phyloP scores from a whole-genome alignment of 2,888 invertebrate genomes.

The Argyresthia albistria region DNA sequence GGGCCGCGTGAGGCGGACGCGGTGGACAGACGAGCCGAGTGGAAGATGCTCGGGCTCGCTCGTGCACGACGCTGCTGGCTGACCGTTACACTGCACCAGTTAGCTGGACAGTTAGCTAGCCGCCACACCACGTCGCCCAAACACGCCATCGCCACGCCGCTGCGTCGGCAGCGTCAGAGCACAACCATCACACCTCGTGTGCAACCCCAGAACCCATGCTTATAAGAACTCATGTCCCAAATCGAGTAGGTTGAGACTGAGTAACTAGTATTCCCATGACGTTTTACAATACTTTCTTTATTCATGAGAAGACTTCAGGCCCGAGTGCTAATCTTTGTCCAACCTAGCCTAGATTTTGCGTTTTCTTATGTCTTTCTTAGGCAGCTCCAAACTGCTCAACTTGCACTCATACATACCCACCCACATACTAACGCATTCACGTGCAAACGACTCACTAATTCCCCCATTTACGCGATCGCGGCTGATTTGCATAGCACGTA shows the following conservation, averaged over 20 bases:
- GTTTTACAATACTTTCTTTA: no score
- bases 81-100: constrained; percentile 56
- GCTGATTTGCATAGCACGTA: not conserved
- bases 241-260: no score
- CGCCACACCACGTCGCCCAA: not conserved
- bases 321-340: no score
- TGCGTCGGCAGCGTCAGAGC: not conserved
- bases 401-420: no score
- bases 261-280: no score
- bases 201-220: no score
- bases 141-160: constrained; percentile 5
- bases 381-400: no score
- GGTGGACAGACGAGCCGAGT: constrained; percentile 11
- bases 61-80: constrained; percentile 41
- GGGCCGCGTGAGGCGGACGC: constrained; percentile 18
- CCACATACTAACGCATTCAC: constrained; percentile 6
- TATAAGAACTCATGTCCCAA: no score
- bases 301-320: no score
- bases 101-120: constrained; percentile 35
- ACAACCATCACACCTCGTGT: no score
- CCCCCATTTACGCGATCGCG: constrained; percentile 7
- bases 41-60: constrained; percentile 14
- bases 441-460: constrained; percentile 8
- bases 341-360: no score
- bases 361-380: no score